Evolutionary conservation across 1,140 invertebrate species (phyloP).

Genomic region (Nasonia longicornis): DNA sequence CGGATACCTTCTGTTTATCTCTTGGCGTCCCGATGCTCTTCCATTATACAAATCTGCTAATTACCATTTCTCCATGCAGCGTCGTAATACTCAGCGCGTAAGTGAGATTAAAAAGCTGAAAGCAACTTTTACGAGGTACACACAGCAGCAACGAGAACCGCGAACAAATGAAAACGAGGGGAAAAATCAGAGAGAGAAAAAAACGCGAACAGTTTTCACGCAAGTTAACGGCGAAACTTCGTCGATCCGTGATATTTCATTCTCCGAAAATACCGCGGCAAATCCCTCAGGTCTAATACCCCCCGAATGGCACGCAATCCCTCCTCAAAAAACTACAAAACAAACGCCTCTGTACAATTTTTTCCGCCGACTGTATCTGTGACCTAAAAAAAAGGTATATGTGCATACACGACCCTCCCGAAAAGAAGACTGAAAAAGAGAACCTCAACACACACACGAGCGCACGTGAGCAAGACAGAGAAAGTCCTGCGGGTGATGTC

Average conservation of each 20-base stretch:
- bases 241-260: not conserved
- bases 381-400: not conserved
- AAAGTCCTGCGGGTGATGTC: not conserved
- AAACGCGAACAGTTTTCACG: not conserved
- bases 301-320: constrained; percentile 37
- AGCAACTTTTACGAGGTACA: not conserved
- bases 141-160: not conserved
- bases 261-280: not conserved
- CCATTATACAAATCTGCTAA: not conserved
- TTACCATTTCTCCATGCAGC: not conserved
- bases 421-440: not conserved
- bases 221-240: not conserved
- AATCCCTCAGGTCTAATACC: constrained; percentile 50
- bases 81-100: not conserved
- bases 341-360: constrained; percentile 16
- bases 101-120: not conserved
- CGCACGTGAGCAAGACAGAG: not conserved
- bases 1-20: not conserved
- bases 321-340: not conserved
- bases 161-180: not conserved
- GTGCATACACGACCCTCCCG: not conserved
- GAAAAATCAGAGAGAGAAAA: not conserved
- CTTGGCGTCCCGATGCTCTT: not conserved
- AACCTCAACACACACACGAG: constrained; percentile 9
- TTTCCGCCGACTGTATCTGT: not conserved